Base-by-base conservation (phyloP, 92 coral and sea anemone species). In the Scolanthus callimorphus region DNA sequence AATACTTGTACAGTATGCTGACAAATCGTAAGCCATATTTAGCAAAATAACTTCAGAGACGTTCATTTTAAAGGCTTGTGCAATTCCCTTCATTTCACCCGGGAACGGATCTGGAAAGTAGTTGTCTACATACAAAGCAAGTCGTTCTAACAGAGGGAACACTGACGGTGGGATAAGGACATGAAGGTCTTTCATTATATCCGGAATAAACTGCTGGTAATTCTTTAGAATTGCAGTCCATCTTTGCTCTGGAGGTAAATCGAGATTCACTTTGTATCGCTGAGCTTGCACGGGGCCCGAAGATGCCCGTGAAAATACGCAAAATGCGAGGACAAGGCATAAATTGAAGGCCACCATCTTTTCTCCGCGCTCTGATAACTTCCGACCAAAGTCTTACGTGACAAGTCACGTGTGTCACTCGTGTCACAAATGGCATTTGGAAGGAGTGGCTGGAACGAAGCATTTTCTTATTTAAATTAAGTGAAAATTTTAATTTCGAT, bases 1-100 rank as follows among this genome's bases (percentile, higher is more conserved):
- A 25, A 90, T 86, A 44, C 97, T 90, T 3, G 97, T 90, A 57
- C 97, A 90, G 57, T 55, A 77, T 1, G 97, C 95, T 11, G 90
- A 63, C 37, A 90, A 26, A 51, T 90, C 97, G 62, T 90, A 90
- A 4, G 61, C n/a, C 17, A 90, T 11, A 55, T 90, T 90, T 20
- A 57, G 15, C 65, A 90, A 10, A 29, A 90, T 57, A 34, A 73
- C 76, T 51, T 90, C 90, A 15, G 84, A 49, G 11, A 81, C 28
- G 23, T 69, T 86, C 3, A 82, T 4, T 59, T 82, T 78, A n/a
- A 70, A 59, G 13, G 83, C 90, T 30, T 78, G 57, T 1, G 97
- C 85, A 31, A 81, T 65, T 2, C 97, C 90, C 24, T 46, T 69
- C 74, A 90, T 65, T 39, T 90, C 97, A 28, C 29, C 86, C 0